phyloP scores from a whole-genome alignment of 1,140 invertebrate species.

The Trigoniulus corallinus region DNA sequence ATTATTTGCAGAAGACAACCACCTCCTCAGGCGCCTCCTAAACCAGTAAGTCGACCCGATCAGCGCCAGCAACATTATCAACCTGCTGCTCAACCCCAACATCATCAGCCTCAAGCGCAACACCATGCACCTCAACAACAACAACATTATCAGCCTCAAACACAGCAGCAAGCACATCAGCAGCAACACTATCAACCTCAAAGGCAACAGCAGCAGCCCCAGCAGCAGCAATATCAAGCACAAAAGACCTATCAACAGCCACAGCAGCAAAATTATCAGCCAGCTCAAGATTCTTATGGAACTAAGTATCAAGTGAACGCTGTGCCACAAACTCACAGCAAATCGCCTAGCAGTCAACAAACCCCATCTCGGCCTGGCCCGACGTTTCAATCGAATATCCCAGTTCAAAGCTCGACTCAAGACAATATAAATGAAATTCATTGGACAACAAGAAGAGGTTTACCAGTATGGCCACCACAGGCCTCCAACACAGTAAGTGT shows the following conservation, averaged over 20 bases:
- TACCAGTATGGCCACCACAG: neutral
- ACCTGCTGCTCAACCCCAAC: too few species aligned
- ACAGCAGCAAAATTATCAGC: neutral
- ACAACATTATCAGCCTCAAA: constrained; percentile 25
- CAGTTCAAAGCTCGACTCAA: too few species aligned
- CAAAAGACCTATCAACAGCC: constrained; percentile 20
- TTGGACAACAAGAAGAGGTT: neutral
- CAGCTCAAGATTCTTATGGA: neutral
- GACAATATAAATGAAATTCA: neutral
- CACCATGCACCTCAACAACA: constrained; percentile 22
- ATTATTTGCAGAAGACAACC: too few species aligned
- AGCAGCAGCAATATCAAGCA: constrained; percentile 28
- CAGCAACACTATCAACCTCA: constrained; percentile 23
- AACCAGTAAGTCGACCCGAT: too few species aligned
- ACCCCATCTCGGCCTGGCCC: neutral
- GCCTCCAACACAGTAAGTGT: neutral
- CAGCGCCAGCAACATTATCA: too few species aligned
- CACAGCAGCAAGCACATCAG: constrained; percentile 26
- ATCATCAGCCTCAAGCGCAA: constrained; percentile 21
- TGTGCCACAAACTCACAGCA: neutral
- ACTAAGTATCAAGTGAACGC: neutral
- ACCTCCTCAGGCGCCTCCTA: too few species aligned
- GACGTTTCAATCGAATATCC: neutral
- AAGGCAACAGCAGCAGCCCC: constrained; percentile 24
- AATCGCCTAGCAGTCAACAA: neutral